Conservation (phyloP, 1,140 invertebrate species). For the Brachionus koreanus region DNA sequence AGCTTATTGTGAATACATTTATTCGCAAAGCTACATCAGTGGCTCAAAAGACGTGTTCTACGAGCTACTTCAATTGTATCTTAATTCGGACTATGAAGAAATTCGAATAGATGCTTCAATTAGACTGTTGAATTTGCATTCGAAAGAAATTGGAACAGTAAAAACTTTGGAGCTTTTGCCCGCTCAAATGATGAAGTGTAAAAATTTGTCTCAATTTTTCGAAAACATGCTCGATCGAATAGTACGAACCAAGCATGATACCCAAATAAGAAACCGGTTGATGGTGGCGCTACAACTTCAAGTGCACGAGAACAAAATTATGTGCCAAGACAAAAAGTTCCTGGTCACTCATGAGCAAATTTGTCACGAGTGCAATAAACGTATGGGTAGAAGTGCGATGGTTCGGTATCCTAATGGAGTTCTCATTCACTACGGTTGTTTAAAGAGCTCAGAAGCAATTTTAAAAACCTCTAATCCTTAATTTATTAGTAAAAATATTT, state of each 20-base stretch:
- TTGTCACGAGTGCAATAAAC: constrained; percentile 83
- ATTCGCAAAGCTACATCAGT: constrained; percentile 23
- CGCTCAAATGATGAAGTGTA: constrained; percentile 46
- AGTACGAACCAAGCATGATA: constrained; percentile 44
- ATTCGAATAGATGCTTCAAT: constrained; percentile 40
- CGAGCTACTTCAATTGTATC: constrained; percentile 30
- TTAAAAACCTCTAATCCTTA: constrained; percentile 18
- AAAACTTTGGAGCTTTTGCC: constrained; percentile 47
- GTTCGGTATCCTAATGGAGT: constrained; percentile 83
- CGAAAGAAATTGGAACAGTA: constrained; percentile 44
- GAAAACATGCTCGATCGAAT: constrained; percentile 46
- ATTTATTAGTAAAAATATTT: constrained; percentile 18
- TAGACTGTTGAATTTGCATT: constrained; percentile 19
- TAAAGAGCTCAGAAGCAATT: constrained; percentile 50
- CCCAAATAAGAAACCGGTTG: constrained; percentile 13
- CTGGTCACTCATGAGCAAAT: constrained; percentile 78
- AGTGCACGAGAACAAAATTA: constrained; percentile 70
- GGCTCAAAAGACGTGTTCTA: constrained; percentile 19
- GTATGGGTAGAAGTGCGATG: constrained; percentile 85
- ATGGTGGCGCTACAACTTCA: constrained; percentile 46
- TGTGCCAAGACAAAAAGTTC: constrained; percentile 74
- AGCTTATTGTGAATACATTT: constrained; percentile 46
- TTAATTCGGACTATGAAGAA: not conserved
- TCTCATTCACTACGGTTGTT: constrained; percentile 83
- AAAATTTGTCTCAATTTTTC: constrained; percentile 46